Percentiles rank a stretch among this genome's conserved stretches.
Conservation (phyloP, 2,113 vertebrate species). For the Regulus satrapa region DNA sequence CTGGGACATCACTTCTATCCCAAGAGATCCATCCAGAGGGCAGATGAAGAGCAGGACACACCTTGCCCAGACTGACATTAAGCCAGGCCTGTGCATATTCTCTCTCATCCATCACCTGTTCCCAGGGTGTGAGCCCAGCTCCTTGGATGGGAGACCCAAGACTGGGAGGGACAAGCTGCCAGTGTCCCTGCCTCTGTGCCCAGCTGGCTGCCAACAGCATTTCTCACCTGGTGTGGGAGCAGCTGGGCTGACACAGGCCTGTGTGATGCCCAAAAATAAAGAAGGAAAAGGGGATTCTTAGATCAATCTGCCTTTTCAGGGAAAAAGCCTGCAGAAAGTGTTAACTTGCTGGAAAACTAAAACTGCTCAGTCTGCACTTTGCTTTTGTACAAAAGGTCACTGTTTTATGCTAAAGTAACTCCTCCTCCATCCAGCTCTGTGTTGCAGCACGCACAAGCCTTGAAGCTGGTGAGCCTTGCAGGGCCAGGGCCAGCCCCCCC, state of each 20-base stretch:
- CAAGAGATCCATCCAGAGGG: background rate
- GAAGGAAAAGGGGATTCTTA: background rate
- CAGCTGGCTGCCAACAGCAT: background rate
- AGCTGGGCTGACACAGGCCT: background rate
- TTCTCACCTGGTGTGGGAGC: rapidly evolving
- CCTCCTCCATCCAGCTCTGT: background rate
- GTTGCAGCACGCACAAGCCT: background rate
- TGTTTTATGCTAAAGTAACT: background rate
- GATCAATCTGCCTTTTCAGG: background rate
- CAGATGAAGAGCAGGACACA: background rate
- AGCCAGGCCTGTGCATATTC: background rate
- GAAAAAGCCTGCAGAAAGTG: background rate
- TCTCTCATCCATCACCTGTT: background rate
- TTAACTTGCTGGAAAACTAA: background rate
- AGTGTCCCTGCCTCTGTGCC: background rate
- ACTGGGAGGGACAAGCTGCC: background rate
- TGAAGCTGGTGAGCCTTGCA: background rate
- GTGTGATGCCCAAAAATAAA: background rate
- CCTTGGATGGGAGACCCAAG: background rate
- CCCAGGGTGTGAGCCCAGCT: background rate
- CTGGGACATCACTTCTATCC: background rate
- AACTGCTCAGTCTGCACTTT: constrained; percentile 16
- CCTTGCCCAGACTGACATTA: background rate
- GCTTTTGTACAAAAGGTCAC: constrained; percentile 42
- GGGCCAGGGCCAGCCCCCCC: background rate